phyloP scores from a whole-genome alignment of 2,888 invertebrate species.

The Meteorus colon region DNA sequence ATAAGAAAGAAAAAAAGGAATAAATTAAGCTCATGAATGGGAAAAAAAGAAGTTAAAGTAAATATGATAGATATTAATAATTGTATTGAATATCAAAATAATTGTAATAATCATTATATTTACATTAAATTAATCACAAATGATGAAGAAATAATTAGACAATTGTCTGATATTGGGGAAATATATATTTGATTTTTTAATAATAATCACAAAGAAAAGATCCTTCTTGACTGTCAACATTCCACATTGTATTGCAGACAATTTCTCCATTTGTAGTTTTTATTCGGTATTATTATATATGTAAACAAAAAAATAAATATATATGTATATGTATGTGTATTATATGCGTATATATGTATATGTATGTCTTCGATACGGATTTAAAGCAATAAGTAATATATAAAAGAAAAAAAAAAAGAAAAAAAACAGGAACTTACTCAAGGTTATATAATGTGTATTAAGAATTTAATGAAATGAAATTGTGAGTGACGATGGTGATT shows the following conservation, averaged over 20 bases:
- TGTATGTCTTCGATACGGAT: conserved; percentile 67
- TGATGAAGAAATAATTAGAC: neutral
- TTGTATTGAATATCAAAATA: neutral
- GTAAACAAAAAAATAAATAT: conserved; percentile 49
- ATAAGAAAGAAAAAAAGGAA: neutral
- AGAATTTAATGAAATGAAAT: conserved; percentile 46
- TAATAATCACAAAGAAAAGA: neutral
- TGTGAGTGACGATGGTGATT: conserved; percentile 21
- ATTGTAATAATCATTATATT: conserved; percentile 13
- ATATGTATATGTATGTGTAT: conserved; percentile 18
- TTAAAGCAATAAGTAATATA: conserved; percentile 71
- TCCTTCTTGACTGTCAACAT: conserved; percentile 26
- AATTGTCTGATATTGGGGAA: neutral
- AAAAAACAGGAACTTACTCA: conserved; percentile 50
- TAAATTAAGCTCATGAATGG: no score
- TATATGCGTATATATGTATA: neutral
- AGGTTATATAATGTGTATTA: conserved; percentile 48
- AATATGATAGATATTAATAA: conserved; percentile 9
- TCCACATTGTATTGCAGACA: conserved; percentile 28
- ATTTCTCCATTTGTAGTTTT: conserved; percentile 30
- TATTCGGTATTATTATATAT: conserved; percentile 9
- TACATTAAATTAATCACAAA: neutral
- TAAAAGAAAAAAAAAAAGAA: conserved; percentile 41
- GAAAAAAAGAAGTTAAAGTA: neutral
- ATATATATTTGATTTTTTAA: neutral